A percentile compares a stretch with the other conserved stretches of the same genome.
Evolutionary conservation across 2,113 vertebrate species (phyloP).

Genomic region (Ceuthmochares aereus): DNA sequence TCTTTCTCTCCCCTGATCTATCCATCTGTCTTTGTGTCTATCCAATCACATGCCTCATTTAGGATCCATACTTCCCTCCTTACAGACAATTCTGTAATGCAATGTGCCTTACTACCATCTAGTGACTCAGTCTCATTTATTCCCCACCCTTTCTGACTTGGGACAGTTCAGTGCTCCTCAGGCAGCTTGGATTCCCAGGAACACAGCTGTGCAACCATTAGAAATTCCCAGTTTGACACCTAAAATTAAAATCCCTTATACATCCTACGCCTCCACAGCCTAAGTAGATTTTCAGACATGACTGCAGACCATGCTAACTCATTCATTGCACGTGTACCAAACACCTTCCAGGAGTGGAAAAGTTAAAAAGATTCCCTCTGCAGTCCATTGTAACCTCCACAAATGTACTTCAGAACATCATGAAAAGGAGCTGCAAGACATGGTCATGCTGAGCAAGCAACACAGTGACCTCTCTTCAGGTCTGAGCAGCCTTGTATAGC

Average conservation of each 20-base stretch:
- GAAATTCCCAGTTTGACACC: neutral
- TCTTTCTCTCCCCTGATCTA: neutral
- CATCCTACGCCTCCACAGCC: neutral
- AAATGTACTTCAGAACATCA: neutral
- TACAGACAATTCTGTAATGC: rapidly evolving
- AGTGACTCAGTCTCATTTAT: neutral
- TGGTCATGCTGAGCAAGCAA: rapidly evolving
- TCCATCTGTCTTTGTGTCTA: neutral
- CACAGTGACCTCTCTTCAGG: neutral
- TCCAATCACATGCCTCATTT: neutral
- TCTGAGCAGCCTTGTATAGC: neutral
- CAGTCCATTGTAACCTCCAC: neutral
- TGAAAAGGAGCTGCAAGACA: neutral
- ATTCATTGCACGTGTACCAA: neutral
- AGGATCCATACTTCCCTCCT: neutral
- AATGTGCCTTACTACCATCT: neutral
- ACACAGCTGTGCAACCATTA: neutral
- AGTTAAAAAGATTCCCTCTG: neutral
- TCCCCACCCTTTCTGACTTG: neutral
- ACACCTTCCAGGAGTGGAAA: neutral
- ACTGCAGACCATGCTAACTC: neutral
- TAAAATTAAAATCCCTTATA: neutral
- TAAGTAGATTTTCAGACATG: too few species aligned
- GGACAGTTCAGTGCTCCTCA: neutral
- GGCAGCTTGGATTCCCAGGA: neutral